Conservation (phyloP, 2,797 vertebrate species). For the Dryobates pubescens region DNA sequence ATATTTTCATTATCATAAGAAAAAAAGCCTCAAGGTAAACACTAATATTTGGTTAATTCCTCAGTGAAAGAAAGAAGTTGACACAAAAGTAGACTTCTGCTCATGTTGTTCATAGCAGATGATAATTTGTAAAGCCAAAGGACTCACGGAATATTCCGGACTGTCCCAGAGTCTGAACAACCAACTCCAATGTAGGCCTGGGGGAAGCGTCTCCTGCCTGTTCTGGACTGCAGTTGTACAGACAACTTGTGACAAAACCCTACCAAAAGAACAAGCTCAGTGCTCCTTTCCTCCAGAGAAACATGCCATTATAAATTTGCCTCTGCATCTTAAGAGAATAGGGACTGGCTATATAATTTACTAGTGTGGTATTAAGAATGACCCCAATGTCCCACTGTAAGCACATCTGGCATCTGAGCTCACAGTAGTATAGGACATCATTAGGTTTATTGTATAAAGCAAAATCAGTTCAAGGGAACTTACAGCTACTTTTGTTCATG, state of each 20-base stretch:
- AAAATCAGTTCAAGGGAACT: slow-evolving; percentile 21
- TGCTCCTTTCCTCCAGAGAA: not conserved
- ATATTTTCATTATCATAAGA: not conserved
- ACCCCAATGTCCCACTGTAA: not conserved
- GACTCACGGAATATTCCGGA: not conserved
- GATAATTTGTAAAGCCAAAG: slow-evolving; percentile 28
- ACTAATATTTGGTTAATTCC: not conserved
- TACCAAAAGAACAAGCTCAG: not conserved
- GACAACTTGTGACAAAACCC: not conserved
- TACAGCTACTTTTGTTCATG: slow-evolving; percentile 15
- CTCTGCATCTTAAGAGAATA: not conserved
- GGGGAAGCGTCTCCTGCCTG: fast-evolving
- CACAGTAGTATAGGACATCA: not conserved
- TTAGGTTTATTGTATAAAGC: not conserved
- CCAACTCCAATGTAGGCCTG: not conserved
- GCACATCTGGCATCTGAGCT: not conserved
- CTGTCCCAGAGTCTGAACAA: not conserved
- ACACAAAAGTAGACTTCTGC: not conserved
- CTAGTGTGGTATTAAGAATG: not conserved
- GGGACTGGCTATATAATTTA: not conserved
- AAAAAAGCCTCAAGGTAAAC: not conserved
- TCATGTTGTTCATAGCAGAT: not conserved
- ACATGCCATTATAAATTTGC: not conserved
- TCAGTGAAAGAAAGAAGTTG: slow-evolving; percentile 4
- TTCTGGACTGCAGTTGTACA: not conserved